These are phyloP conservation scores for Oryctolagus cuniculus DNA, from an alignment of 2,113 vertebrate genomes.

Conservation along the genomic window DNA sequence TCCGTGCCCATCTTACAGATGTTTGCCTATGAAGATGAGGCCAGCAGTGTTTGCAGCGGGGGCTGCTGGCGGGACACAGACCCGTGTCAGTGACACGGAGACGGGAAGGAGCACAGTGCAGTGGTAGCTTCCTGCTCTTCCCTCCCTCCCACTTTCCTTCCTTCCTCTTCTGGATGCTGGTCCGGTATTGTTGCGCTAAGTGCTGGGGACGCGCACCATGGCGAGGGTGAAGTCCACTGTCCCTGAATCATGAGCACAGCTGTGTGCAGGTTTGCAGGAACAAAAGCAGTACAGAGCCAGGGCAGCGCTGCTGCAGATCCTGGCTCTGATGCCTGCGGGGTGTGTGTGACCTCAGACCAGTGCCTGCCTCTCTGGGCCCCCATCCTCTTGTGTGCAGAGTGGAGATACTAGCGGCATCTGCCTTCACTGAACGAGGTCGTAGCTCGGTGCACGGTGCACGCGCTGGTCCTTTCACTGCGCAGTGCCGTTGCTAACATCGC, in stretches of 20 bases:
- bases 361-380: neutral
- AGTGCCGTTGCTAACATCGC: fast-evolving
- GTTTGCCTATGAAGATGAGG: neutral
- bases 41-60: neutral
- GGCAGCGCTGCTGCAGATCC: neutral
- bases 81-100: neutral
- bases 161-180: neutral
- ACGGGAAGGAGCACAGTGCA: neutral
- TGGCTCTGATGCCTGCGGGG: neutral
- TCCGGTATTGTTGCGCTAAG: neutral
- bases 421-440: neutral
- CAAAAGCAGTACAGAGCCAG: neutral
- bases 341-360: neutral
- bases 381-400: neutral
- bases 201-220: neutral
- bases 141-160: no score
- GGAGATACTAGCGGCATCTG: neutral
- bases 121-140: no score
- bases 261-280: neutral
- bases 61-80: fast-evolving
- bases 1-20: neutral
- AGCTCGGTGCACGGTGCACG: fast-evolving
- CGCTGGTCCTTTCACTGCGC: fast-evolving
- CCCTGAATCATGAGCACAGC: neutral
- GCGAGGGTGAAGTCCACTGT: neutral